Evolutionary conservation across 2,113 vertebrate genomes (phyloP).

Genomic region (Alexandromys fortis): DNA sequence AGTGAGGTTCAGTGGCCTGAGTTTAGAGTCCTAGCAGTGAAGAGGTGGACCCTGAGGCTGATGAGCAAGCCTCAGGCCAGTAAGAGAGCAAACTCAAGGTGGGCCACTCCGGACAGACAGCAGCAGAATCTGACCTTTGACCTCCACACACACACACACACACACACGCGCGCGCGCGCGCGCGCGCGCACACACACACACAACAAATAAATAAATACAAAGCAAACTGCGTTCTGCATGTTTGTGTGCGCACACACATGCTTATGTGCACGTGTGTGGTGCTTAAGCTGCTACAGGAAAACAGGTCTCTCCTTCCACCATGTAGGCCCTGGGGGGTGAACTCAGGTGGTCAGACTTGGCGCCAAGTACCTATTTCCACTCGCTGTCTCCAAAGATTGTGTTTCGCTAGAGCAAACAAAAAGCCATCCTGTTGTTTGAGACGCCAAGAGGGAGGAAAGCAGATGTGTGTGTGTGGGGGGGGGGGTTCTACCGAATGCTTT

Average conservation of each 20-base stretch:
- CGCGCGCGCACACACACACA: background rate
- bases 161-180: too few relatives aligned
- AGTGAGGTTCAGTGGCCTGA: background rate
- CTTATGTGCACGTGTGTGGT: too few relatives aligned
- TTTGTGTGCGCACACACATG: background rate
- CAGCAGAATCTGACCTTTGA: background rate
- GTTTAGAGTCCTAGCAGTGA: too few relatives aligned
- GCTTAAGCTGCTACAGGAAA: background rate
- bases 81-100: background rate
- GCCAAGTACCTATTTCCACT: too few relatives aligned
- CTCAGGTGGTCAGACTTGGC: background rate
- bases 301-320: background rate
- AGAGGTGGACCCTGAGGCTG: background rate
- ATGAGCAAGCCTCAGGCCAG: background rate
- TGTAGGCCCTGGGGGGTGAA: background rate
- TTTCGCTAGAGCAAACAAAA: background rate
- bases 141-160: too few relatives aligned
- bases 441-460: background rate
- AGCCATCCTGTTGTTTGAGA: background rate
- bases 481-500: background rate
- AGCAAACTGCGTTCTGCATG: background rate
- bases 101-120: too few relatives aligned
- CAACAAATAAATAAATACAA: background rate
- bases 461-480: rapidly evolving
- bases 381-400: rapidly evolving